Base-by-base conservation (phyloP, 1,140 invertebrate genomes). In the Zophobas morio region DNA sequence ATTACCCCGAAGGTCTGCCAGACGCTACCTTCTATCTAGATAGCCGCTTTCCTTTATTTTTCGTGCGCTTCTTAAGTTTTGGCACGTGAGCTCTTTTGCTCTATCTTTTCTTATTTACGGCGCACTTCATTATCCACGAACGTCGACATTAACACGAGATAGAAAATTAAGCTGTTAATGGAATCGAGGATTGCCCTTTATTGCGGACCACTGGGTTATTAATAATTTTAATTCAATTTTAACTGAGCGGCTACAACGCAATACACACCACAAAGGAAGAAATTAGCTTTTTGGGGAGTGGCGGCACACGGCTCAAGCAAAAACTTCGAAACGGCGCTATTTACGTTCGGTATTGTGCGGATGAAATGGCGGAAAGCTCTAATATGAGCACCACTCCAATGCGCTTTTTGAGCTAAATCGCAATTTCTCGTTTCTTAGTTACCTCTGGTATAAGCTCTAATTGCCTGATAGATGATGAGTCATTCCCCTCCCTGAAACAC, bases 51-150 rank as follows among this genome's bases (percentile, higher is more conserved):
- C 56, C 60, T 77, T 77, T 71, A 71, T 77, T 77, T 72, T 71
- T 57, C 66, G 46, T 53, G 57, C 20, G 20, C 60, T 71, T 71
- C 66, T 57, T 66, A 73, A 63, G 71, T 78, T 78, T 78, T 78
- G 71, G 76, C 76, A 78, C 76, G 76, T 78, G 71, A 78, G 49
- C 71, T 47, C 46, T 72, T 56, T 71, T 71, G 34, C 75, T 34
- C 70, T 78, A 74, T 74, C 71, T 74, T 72, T 74, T 70, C 40
- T 78, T 74, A 78, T 78, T 78, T 78, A 78, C 76, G 57, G 36
- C 71, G 51, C 76, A 74, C 76, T 78, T 78, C 76, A 78, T 78
- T 78, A 78, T 74, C 71, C 6, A n/a, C 39, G 39, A 47, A 42
- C 20, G 66, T 70, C 63, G 49, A 70, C 53, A 77, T 77, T 77